Evolutionary conservation across 2,888 invertebrate species (phyloP), one percentile per base, ranked within the genome.

Genomic region (Hyppa rectilinea): DNA sequence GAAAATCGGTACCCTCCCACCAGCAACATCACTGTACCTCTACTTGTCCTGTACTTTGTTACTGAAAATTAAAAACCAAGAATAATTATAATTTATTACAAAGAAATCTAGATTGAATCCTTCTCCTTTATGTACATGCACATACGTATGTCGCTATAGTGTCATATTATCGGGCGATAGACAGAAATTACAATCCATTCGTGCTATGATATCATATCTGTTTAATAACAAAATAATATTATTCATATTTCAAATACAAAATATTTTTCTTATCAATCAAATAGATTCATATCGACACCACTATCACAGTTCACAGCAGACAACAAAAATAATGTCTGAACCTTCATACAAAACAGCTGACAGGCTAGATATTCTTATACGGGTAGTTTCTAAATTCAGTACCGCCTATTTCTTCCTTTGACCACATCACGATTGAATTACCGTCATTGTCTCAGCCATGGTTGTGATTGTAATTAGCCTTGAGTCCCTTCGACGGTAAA

Each of bases 1-100:
- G 84, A 88, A 69, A 87, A 88, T 0, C 82, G 79, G 56, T 76
- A 82, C 0, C 82, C 83, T 17, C 80, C 84, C 17, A 86, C 76
- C n/a, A 80, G 56, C 26, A 86, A 61, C 76, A 86, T 85, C 2
- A 79, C 43, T 29, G 79, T 85, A 9, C 86, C 86, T 79, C 85
- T 81, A 71, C 81, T 84, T 20, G 84, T 84, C 63, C 47, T 77
- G 45, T 74, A 76, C 64, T 78, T 79, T 17, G 71, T 73, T 1
- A 84, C 84, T 84, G 75, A 40, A 80, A 75, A 23, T 5, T 56
- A 29, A 38, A 62, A 61, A 45, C 43, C 31, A 34, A 38, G 0
- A 34, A 53, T 56, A 23, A 45, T 68, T 36, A 56, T 20, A 43
- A 59, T 52, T 40, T 0, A 26, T 49, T 17, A 20, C 26, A 38